A percentile compares a stretch with the other conserved stretches of the same genome.
phyloP scores from a whole-genome alignment of 2,113 vertebrate species.

The Neofelis nebulosa region DNA sequence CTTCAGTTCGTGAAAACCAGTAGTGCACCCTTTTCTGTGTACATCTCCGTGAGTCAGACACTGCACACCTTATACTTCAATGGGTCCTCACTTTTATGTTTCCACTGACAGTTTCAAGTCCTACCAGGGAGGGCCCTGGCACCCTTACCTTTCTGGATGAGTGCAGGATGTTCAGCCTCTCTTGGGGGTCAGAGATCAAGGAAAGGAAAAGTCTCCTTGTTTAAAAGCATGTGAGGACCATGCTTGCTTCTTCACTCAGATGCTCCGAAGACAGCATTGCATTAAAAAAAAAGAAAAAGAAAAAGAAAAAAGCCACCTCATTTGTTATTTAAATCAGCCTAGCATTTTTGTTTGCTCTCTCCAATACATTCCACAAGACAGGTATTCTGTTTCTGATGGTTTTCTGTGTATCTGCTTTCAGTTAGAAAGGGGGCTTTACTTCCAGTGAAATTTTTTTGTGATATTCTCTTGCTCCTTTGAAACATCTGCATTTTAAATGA shows the following conservation, averaged over 20 bases:
- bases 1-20: slow-evolving; percentile 68
- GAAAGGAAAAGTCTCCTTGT: background rate
- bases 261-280: background rate
- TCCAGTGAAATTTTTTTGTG: background rate
- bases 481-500: background rate
- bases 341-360: slow-evolving; percentile 16
- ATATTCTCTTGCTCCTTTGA: background rate
- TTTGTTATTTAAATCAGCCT: slow-evolving; percentile 55
- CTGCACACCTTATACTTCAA: background rate
- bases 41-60: background rate
- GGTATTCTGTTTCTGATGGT: background rate
- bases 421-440: background rate
- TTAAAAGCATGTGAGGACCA: background rate
- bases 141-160: background rate
- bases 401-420: background rate
- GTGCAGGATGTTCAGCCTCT: background rate
- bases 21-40: background rate
- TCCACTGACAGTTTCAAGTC: background rate
- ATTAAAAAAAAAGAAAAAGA: background rate
- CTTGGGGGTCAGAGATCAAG: background rate
- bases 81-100: background rate
- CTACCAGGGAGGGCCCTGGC: background rate
- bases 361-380: background rate
- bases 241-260: background rate
- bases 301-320: background rate